Conservation (phyloP, 2,797 vertebrate genomes). For the Silurus lanzhouensis region DNA sequence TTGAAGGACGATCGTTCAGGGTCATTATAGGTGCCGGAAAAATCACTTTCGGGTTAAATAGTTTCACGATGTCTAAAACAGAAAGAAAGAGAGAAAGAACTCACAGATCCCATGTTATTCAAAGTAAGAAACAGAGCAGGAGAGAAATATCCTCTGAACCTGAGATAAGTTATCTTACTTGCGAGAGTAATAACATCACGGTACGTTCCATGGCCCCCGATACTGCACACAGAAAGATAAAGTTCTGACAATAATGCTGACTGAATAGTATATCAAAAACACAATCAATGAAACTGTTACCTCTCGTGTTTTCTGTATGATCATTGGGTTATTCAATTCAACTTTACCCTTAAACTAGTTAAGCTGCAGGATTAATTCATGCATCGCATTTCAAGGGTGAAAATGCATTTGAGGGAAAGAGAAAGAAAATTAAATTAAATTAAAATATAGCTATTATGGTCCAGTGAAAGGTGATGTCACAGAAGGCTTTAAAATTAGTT, state of each 20-base stretch:
- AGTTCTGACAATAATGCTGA: neutral
- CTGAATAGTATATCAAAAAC: neutral
- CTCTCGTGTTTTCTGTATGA: neutral
- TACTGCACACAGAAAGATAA: conserved; percentile 56
- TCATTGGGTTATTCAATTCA: neutral
- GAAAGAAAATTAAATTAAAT: neutral
- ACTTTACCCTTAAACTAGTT: neutral
- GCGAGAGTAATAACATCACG: conserved; percentile 70
- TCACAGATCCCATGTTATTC: neutral
- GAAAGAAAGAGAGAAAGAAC: neutral
- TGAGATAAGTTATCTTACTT: conserved; percentile 61
- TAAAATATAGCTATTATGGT: no score
- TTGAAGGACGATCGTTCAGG: conserved; percentile 38
- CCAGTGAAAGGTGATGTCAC: no score
- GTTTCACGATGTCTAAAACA: conserved; percentile 70
- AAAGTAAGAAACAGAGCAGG: neutral
- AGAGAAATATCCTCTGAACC: neutral
- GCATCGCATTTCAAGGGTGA: neutral
- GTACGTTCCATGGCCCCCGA: conserved; percentile 70
- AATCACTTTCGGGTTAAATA: conserved; percentile 68
- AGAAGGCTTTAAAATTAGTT: no score
- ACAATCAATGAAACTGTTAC: neutral
- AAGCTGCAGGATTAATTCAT: neutral
- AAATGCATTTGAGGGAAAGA: neutral
- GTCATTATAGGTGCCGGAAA: conserved; percentile 62